phyloP scores from a whole-genome alignment of 2,113 vertebrate species.

The Trichechus manatus region DNA sequence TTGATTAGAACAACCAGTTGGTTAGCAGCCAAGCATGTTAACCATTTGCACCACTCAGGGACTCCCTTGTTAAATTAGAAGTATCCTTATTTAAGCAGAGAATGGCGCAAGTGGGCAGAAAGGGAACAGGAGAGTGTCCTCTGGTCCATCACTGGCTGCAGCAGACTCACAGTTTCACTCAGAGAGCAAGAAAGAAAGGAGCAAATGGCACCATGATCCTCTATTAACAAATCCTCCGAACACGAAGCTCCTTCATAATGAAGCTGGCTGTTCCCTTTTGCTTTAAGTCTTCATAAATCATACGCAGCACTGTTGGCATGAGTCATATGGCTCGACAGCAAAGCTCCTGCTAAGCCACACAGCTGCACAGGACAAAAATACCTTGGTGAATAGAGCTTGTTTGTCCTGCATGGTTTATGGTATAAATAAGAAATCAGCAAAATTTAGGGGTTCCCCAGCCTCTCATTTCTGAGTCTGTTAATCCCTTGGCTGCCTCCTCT shows the following conservation, averaged over 20 bases:
- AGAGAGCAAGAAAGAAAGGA: background rate
- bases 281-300: constrained; percentile 78
- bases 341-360: constrained; percentile 80
- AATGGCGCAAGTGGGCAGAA: background rate
- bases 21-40: background rate
- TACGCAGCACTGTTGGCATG: constrained; percentile 65
- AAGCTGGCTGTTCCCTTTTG: constrained; percentile 63
- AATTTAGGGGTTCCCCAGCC: constrained; percentile 72
- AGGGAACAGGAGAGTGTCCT: background rate
- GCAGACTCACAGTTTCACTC: background rate
- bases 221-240: constrained; percentile 25
- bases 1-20: background rate
- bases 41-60: background rate
- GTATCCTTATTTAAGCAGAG: background rate
- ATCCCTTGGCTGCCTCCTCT: background rate
- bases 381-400: constrained; percentile 75
- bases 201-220: background rate
- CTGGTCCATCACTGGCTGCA: accelerated
- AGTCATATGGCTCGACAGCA: constrained; percentile 70
- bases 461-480: constrained; percentile 4
- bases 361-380: constrained; percentile 82
- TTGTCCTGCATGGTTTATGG: constrained; percentile 76
- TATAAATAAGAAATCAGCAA: constrained; percentile 79
- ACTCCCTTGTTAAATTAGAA: background rate
- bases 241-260: constrained; percentile 45